phyloP scores from a whole-genome alignment of 2,113 vertebrate species.

The Drymodes brunneopygia region DNA sequence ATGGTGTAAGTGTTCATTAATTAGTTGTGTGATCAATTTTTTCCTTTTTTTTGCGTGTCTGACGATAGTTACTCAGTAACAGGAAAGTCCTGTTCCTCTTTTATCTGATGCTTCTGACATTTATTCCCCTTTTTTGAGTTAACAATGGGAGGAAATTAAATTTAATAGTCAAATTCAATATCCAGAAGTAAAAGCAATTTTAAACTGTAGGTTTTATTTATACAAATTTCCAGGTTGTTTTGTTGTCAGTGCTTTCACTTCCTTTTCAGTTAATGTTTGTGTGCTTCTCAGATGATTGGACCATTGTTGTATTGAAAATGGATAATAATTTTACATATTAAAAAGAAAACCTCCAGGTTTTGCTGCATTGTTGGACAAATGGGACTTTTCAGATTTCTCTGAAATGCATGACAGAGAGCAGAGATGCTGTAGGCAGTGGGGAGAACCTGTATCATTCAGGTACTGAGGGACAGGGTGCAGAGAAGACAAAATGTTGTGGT shows the following conservation, averaged over 20 bases:
- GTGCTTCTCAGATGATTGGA: not conserved
- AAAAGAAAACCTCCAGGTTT: not conserved
- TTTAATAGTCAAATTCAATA: not conserved
- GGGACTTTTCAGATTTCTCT: not conserved
- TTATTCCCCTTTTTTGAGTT: not conserved
- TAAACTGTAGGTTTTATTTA: not conserved
- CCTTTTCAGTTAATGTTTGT: not conserved
- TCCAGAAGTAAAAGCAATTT: not conserved
- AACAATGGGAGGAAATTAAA: not conserved
- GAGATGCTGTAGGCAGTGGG: not conserved
- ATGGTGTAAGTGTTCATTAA: not conserved
- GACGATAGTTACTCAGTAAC: not conserved
- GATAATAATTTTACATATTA: not conserved
- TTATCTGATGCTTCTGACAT: not conserved
- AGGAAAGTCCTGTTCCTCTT: not conserved
- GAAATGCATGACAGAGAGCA: not conserved
- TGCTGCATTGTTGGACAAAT: not conserved
- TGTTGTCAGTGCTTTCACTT: not conserved
- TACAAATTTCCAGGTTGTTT: not conserved
- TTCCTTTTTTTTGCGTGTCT: not conserved
- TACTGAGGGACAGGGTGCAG: not conserved
- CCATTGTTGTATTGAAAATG: not conserved
- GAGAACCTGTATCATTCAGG: not conserved
- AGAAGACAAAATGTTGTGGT: not conserved
- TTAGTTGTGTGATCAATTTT: not conserved